These are phyloP conservation scores for Python bivittatus DNA, from an alignment of 2,113 vertebrate species.

Conservation along the genomic window DNA sequence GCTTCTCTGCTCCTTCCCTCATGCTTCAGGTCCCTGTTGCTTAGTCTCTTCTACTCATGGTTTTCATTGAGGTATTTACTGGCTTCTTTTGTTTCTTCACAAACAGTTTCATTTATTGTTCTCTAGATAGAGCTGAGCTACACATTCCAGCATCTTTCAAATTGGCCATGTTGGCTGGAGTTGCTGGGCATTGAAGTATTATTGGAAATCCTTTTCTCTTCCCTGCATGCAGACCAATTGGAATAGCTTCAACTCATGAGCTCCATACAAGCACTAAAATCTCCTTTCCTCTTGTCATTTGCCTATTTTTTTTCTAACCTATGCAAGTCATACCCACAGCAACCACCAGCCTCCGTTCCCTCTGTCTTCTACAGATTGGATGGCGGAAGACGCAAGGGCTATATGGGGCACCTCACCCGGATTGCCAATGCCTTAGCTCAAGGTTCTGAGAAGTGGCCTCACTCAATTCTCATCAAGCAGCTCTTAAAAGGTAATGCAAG, in stretches of 20 bases:
- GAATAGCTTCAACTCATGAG: neutral
- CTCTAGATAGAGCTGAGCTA: neutral
- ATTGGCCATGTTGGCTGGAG: neutral
- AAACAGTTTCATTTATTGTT: neutral
- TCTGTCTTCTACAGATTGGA: slow-evolving; percentile 50
- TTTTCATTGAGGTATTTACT: neutral
- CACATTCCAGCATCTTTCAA: neutral
- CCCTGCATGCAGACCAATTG: neutral
- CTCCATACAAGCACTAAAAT: neutral
- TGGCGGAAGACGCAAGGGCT: slow-evolving; percentile 72
- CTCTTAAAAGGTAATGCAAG: slow-evolving; percentile 66
- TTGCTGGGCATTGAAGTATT: neutral
- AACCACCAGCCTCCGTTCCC: too few relatives aligned
- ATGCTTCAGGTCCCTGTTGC: neutral
- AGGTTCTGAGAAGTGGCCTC: slow-evolving; percentile 70
- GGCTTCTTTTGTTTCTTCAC: neutral
- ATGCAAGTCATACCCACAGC: neutral
- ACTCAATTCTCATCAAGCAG: slow-evolving; percentile 56
- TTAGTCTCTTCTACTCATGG: neutral
- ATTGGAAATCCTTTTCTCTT: neutral
- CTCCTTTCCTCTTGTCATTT: neutral
- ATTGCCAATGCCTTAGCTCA: slow-evolving; percentile 71
- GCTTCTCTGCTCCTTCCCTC: neutral
- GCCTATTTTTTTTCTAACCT: neutral
- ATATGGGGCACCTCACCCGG: slow-evolving; percentile 76